Evolutionary conservation across 2,113 vertebrate species (phyloP), one percentile per base, ranked within the genome.

Genomic region (Eurypyga helias): DNA sequence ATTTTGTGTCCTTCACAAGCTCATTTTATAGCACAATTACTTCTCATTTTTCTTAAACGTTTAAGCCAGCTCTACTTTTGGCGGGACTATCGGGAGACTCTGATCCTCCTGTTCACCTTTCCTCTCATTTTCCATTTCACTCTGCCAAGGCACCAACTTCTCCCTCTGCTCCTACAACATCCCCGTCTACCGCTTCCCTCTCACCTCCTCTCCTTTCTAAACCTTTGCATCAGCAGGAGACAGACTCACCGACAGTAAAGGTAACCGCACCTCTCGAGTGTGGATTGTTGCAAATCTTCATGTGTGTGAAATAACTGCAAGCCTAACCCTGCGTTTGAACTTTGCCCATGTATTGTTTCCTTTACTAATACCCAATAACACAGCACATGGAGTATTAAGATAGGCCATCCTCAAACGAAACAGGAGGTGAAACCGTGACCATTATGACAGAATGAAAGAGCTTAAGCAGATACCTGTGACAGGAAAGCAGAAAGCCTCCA

Each of bases 181-280:
- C 93, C 89, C 96, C 51, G n/a, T 88, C 97, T 45, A 34, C 96
- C 94, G 95, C 93, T 90, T 96, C 98, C 89, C 95, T 91, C 72
- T 94, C 98, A 89, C 96, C 98, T 92, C 96, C 96, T 95, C 97
- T 98, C 97, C 96, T 98, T 93, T 96, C 98, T 95, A 98, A 98
- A 91, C 77, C 91, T 33, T 97, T 97, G 52, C 96, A 98, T 90
- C 98, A 97, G 75, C 98, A 98, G 97, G 98, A 99, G 91, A 97
- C 97, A 97, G 98, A 96, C 81, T 98, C 99, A 91, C 97, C 98
- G 67, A 98, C 98, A 60, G 71, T 98, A 86, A 99, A 99, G 99
- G 99, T 99, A 99, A 99, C 91, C 87, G 89, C 96, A 95, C 88
- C 67, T 94, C 67, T 77, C 82, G 81, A 77, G 83, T 96, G 94